phyloP scores from a whole-genome alignment of 92 coral and sea anemone genomes.

The Paramuricea clavata region DNA sequence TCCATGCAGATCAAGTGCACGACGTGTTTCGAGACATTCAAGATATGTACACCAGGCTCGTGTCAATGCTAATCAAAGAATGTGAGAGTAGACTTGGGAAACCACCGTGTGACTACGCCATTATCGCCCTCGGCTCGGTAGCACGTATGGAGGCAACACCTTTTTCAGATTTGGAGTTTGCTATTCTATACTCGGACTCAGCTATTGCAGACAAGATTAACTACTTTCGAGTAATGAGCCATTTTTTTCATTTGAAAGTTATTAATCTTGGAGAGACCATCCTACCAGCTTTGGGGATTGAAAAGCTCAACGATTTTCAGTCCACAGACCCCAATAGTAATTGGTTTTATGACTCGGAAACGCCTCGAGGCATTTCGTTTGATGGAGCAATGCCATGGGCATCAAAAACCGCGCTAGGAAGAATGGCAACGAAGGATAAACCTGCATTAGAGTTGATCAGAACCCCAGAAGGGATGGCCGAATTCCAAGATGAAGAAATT shows the following conservation, averaged over 20 bases:
- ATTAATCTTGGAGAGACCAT: background rate
- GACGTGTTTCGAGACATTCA: no score
- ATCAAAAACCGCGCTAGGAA: background rate
- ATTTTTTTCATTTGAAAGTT: background rate
- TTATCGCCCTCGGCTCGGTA: no score
- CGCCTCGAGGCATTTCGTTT: conserved; percentile 5
- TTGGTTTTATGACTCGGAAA: conserved; percentile 9
- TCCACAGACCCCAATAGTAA: background rate
- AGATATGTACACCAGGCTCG: no score
- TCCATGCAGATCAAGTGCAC: no score
- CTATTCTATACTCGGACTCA: no score
- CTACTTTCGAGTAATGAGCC: background rate
- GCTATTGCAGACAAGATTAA: no score
- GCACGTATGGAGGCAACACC: no score
- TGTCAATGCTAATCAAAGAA: no score
- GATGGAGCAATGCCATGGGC: conserved; percentile 20
- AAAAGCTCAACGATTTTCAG: background rate
- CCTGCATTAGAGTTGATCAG: conserved; percentile 13
- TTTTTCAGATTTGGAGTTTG: no score
- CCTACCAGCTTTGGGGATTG: background rate
- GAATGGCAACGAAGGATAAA: conserved; percentile 4
- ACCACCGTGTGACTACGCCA: no score
- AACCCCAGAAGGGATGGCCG: background rate
- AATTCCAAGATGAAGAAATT: conserved; percentile 1
- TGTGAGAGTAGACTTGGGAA: no score